phyloP scores from a whole-genome alignment of 2,888 invertebrate genomes.

The Hypolimnas misippus region DNA sequence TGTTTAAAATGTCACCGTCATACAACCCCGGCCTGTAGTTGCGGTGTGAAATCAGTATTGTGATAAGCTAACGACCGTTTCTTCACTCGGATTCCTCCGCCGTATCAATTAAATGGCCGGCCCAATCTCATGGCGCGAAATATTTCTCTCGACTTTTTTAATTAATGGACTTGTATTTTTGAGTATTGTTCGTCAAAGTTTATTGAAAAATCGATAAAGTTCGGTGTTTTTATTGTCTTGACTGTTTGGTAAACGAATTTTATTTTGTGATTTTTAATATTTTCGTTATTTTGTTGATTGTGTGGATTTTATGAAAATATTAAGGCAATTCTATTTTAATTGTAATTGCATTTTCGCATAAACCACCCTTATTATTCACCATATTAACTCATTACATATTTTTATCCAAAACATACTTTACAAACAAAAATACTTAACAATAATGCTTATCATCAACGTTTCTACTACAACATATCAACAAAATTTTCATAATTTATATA shows the following conservation, averaged over 20 bases:
- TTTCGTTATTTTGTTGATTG: too few relatives aligned
- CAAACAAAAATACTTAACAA: not conserved
- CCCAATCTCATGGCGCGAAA: constrained; percentile 63
- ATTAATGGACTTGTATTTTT: constrained; percentile 49
- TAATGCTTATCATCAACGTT: not conserved
- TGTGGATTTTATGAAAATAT: too few relatives aligned
- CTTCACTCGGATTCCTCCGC: constrained; percentile 63
- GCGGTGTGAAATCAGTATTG: constrained; percentile 73
- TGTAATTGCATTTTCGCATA: too few relatives aligned
- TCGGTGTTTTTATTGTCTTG: not conserved
- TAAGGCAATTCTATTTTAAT: too few relatives aligned
- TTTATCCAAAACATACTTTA: too few relatives aligned
- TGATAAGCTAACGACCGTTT: constrained; percentile 80
- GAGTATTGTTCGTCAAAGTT: constrained; percentile 41
- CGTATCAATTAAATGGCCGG: constrained; percentile 77
- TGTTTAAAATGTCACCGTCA: constrained; percentile 42
- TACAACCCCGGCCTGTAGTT: constrained; percentile 51
- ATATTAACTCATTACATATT: too few relatives aligned
- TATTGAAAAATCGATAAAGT: constrained; percentile 4
- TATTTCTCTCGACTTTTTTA: constrained; percentile 52
- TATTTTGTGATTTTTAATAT: too few relatives aligned
- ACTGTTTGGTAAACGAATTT: not conserved
- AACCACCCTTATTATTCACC: too few relatives aligned
- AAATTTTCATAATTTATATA: not conserved
- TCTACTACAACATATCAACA: not conserved